Percentiles rank a stretch among this genome's conserved stretches.
Conservation (phyloP, 2,113 vertebrate genomes). For the Columbina picui region DNA sequence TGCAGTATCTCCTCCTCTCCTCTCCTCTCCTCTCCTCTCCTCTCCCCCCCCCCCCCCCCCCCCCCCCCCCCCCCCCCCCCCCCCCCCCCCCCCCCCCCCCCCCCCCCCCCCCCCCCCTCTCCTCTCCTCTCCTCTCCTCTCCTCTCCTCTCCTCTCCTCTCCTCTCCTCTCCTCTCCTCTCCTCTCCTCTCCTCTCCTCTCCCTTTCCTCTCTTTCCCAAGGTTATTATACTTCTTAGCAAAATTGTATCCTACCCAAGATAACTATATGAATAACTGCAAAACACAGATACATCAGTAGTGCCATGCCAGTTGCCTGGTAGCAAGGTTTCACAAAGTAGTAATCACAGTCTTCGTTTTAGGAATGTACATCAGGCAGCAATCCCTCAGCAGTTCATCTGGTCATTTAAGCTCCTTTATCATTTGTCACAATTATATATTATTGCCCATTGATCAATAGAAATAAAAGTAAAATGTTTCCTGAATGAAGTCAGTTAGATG, state of each 20-base stretch:
- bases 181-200: background rate
- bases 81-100: background rate
- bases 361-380: background rate
- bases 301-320: background rate
- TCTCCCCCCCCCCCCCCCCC: background rate
- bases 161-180: background rate
- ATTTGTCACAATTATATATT: background rate
- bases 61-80: background rate
- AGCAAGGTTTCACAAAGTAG: background rate
- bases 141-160: background rate
- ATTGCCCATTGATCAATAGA: background rate
- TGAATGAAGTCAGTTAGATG: background rate
- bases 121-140: background rate
- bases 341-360: background rate
- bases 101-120: no score
- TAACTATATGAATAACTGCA: background rate
- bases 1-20: background rate
- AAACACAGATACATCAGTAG: background rate
- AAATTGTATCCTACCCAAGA: background rate
- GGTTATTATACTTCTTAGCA: background rate
- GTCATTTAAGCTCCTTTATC: background rate
- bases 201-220: background rate
- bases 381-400: background rate
- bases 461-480: conserved; percentile 13
- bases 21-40: background rate